These are phyloP conservation scores for Tromatobia lineatoria DNA, from an alignment of 2,888 invertebrate genomes.

Conservation along the genomic window DNA sequence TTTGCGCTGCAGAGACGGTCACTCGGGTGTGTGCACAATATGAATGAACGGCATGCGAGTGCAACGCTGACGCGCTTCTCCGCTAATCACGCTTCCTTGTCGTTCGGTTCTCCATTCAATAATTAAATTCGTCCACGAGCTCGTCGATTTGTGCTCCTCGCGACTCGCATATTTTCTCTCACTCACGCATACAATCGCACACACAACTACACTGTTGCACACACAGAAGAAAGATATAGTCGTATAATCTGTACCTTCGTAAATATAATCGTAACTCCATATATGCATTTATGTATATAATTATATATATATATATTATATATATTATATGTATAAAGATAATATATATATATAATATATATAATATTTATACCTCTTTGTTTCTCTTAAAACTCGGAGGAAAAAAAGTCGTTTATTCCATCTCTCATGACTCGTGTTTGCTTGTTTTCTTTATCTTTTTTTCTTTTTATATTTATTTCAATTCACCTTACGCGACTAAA, in stretches of 20 bases:
- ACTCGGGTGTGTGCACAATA: constrained; percentile 9
- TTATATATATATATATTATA: background rate
- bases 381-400: constrained; percentile 37
- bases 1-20: constrained; percentile 36
- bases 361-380: constrained; percentile 34
- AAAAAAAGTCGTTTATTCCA: constrained; percentile 44
- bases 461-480: constrained; percentile 35
- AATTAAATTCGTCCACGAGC: constrained; percentile 60
- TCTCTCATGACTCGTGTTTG: background rate
- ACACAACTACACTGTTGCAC: constrained; percentile 58
- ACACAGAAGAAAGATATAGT: constrained; percentile 68
- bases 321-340: too few species aligned
- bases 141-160: constrained; percentile 47
- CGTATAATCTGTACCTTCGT: constrained; percentile 65
- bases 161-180: constrained; percentile 7
- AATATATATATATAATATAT: constrained; percentile 16
- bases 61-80: background rate
- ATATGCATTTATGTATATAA: constrained; percentile 63
- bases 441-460: constrained; percentile 1
- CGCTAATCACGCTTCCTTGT: background rate
- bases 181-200: constrained; percentile 40
- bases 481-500: constrained; percentile 63
- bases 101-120: constrained; percentile 29
- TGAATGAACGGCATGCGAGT: background rate
- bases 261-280: constrained; percentile 59